Evolutionary conservation across 2,888 invertebrate species (phyloP).

Genomic region (Papilio protenor): DNA sequence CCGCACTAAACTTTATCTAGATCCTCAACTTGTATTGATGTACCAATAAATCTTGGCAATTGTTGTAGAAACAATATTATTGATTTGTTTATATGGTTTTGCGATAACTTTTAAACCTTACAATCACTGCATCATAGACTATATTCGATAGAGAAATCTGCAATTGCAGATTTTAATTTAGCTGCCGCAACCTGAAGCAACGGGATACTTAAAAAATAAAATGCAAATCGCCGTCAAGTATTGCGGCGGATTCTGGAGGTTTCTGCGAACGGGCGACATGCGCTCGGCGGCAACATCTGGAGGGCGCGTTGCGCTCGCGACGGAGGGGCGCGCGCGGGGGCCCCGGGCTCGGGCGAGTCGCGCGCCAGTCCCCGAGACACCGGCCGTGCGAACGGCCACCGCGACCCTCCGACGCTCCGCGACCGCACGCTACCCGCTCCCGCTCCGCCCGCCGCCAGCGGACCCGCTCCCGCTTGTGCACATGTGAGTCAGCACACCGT

Average conservation of each 20-base stretch:
- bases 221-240: conserved; percentile 42
- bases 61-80: background rate
- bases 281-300: conserved; percentile 63
- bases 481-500: conserved; percentile 71
- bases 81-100: background rate
- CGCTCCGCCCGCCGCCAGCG: conserved; percentile 59
- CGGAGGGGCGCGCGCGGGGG: conserved; percentile 61
- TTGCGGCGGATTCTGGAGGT: conserved; percentile 61
- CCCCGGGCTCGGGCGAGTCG: conserved; percentile 72
- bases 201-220: conserved; percentile 43
- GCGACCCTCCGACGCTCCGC: conserved; percentile 66
- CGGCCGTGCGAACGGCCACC: conserved; percentile 83
- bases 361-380: conserved; percentile 83
- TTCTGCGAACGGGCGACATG: conserved; percentile 56
- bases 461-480: conserved; percentile 65
- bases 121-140: background rate
- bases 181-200: background rate
- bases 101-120: background rate
- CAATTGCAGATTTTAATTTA: conserved; percentile 32
- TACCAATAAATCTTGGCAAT: background rate
- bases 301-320: conserved; percentile 73
- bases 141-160: conserved; percentile 21
- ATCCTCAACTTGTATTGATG: background rate
- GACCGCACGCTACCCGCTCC: conserved; percentile 52
- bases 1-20: background rate